Conservation (phyloP, 30 jellyfish, hydroid and myxozoan species). For the Aurelia sp. region DNA sequence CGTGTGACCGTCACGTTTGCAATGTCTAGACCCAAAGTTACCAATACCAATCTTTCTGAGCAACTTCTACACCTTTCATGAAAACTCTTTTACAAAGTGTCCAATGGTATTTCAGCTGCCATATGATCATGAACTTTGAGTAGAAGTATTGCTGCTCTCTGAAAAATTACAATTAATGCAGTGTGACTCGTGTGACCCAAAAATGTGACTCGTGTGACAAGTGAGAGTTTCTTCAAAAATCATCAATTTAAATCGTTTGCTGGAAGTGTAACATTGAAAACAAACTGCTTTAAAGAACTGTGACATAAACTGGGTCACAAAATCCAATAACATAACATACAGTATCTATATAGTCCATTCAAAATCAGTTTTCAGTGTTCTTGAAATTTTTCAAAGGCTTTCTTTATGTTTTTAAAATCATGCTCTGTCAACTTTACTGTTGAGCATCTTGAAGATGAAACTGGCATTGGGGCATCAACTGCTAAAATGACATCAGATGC, state of each 20-base stretch:
- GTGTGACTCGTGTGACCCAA: slow-evolving; percentile 1
- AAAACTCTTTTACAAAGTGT: background rate
- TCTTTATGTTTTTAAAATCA: slow-evolving; percentile 31
- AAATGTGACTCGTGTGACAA: slow-evolving; percentile 6
- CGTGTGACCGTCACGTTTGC: slow-evolving; percentile 1
- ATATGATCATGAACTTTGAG: background rate
- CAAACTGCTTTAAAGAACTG: background rate
- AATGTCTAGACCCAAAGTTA: slow-evolving; percentile 7
- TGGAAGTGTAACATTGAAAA: background rate
- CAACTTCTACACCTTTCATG: background rate
- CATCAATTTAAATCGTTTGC: background rate
- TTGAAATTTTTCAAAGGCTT: slow-evolving; percentile 7
- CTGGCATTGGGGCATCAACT: slow-evolving; percentile 34
- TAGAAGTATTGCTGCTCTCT: background rate
- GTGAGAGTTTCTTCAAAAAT: background rate
- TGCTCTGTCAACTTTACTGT: slow-evolving; percentile 66
- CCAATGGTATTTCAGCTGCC: slow-evolving; percentile 3
- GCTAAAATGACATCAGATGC: slow-evolving; percentile 34
- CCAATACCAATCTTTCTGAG: slow-evolving; percentile 3
- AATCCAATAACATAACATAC: background rate
- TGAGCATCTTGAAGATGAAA: slow-evolving; percentile 62
- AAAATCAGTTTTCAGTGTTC: slow-evolving; percentile 9
- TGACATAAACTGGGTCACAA: background rate
- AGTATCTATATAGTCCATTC: background rate
- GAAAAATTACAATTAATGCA: background rate